Base-by-base conservation (phyloP, 2,113 vertebrate species). In the Himantopus leucocephalus region DNA sequence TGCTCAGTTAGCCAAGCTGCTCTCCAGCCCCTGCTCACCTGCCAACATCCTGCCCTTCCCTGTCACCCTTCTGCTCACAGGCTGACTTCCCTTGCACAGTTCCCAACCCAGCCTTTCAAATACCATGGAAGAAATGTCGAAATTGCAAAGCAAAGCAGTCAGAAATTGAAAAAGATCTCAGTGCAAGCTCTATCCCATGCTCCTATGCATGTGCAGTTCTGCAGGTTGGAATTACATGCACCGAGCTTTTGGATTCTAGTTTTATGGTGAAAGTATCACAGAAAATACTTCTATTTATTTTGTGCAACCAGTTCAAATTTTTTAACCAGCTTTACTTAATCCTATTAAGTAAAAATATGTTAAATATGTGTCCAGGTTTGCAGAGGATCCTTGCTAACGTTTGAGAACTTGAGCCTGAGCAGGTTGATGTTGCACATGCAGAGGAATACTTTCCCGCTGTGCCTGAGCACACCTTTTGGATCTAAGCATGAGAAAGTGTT, bases 131-230 rank as follows among this genome's bases (percentile, higher is more conserved):
- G 37, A 74, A 90, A 30, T 47, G 29, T 32, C 83, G 22, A 53
- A 47, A 63, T 53, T 35, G 55, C 34, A 48, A 82, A 71, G 55
- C 34, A 48, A 82, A 66, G 48, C 39, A 48, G 64, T 73, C 1
- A 0, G 55, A 70, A 83, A 47, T 23, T 12, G 50, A 43, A 43
- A 56, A 47, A 48, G 20, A 27, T 29, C 58, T 67, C 11, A 6
- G 45, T 60, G 45, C 14, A 73, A 30, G 60, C 52, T 39, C 56
- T 43, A 1, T 66, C 37, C 47, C 6, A 1, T 0, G 0, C 52
- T 77, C 24, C 24, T 59, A 1, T 26, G 11, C 0, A 0, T 60
- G 17, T 67, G 37, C 60, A 34, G 48, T 66, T 66, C 64, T 90
- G 29, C 73, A 78, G 30, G 14, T 55, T 74, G 84, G 56, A 58